Conservation (phyloP, 2,113 vertebrate species). For the Delphinus delphis region DNA sequence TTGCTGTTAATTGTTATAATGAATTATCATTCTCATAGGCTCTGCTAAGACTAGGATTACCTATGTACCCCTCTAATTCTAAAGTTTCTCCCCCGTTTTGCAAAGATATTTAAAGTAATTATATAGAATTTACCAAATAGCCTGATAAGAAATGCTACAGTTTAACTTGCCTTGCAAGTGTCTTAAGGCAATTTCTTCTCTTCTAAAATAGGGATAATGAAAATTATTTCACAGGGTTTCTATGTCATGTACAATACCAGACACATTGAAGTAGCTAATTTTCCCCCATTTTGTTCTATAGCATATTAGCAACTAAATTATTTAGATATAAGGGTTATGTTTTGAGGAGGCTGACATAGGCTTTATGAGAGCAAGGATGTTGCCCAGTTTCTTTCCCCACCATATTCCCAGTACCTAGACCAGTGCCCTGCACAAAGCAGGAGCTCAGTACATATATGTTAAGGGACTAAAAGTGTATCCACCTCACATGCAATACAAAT, state of each 20-base stretch:
- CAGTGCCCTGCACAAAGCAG: not conserved
- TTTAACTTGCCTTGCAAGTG: not conserved
- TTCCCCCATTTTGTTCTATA: not conserved
- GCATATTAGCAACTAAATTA: not conserved
- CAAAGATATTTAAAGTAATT: slow-evolving; percentile 12
- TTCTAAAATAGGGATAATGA: not conserved
- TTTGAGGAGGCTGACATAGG: not conserved
- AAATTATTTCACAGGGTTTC: not conserved
- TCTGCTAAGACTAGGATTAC: not conserved
- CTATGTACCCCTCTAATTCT: not conserved
- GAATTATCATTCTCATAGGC: not conserved
- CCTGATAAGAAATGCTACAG: not conserved
- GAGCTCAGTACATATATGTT: not conserved
- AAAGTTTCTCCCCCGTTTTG: not conserved
- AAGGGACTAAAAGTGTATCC: not conserved
- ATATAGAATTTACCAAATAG: not conserved
- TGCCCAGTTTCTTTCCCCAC: not conserved
- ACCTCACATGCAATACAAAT: not conserved
- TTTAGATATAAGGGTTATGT: not conserved
- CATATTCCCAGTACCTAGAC: not conserved
- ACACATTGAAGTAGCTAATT: not conserved
- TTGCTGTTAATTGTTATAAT: not conserved
- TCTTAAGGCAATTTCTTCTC: not conserved
- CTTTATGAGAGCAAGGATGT: not conserved
- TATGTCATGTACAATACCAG: not conserved